Evolutionary conservation across 2,888 invertebrate genomes (phyloP), one percentile per base, ranked within the genome.

Genomic region (Sisyra terminalis): DNA sequence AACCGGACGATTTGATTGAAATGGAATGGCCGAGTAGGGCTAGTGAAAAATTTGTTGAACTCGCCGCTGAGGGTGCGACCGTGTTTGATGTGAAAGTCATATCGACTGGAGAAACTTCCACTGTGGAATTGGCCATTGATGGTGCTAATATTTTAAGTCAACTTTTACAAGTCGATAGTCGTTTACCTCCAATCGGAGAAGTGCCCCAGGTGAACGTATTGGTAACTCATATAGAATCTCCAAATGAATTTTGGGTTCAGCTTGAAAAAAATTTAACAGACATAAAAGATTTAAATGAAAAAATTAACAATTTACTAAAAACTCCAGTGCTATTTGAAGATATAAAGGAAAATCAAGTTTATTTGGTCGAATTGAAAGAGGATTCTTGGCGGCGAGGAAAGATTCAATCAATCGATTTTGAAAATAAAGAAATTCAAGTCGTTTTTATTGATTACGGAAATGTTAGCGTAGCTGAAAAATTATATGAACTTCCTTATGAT

Each of bases 41-140:
- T 0, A 73, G 74, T 48, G 58, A 69, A 2, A 74, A 70, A 52
- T 85, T 86, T 53, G 63, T 66, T 15, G 76, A 78, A 46, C 59
- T 85, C 7, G 72, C 77, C 0, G 78, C 74, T 0, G 75, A 76
- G 31, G 82, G 80, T 1, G 73, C 73, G 30, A 75, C 78, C 1
- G 71, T 78, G 46, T 84, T 84, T 51, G 71, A 71, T 39, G 73
- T 76, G 1, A 70, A 77, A 49, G 69, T 80, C 50, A 64, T 82
- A 17, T 71, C 75, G 3, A 73, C 78, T 0, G 73, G 72, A 2
- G 75, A 79, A 54, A 73, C 76, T 43, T 70, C 75, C 0, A 63
- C 71, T 1, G 74, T 84, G 1, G 73, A 76, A 52, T 59, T 86
- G 15, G 58, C 64, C 14, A 54, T 73, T 1, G 66, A 78, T 40